Evolutionary conservation across 1,140 invertebrate genomes (phyloP).

Genomic region (Caenorhabditis inopinata): DNA sequence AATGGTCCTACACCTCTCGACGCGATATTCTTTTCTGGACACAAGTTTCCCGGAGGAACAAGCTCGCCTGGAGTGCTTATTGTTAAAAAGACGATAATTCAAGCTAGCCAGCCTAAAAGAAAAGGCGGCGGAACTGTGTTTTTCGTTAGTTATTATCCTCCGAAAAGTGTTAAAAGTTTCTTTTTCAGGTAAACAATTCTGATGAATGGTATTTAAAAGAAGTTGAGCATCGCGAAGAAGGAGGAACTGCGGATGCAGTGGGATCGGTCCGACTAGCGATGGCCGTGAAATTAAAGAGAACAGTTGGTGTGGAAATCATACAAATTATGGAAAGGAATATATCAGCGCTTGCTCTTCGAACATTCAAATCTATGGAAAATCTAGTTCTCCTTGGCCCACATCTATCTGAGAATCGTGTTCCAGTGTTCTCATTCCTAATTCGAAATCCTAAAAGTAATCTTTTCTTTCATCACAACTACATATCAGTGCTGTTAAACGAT

Average conservation of each 20-base stretch:
- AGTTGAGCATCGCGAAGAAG: constrained; percentile 77
- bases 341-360: constrained; percentile 43
- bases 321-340: constrained; percentile 73
- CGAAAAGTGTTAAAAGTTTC: constrained; percentile 31
- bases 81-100: constrained; percentile 74
- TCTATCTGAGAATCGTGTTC: constrained; percentile 73
- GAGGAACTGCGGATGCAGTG: constrained; percentile 80
- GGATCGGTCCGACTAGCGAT: constrained; percentile 82
- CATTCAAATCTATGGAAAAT: constrained; percentile 73
- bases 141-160: constrained; percentile 69
- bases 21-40: constrained; percentile 84
- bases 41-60: constrained; percentile 86
- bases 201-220: constrained; percentile 72
- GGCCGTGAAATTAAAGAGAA: constrained; percentile 82
- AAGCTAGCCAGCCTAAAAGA: constrained; percentile 69
- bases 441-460: constrained; percentile 75
- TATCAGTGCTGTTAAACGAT: constrained; percentile 83
- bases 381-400: constrained; percentile 78
- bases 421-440: constrained; percentile 84
- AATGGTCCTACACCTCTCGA: constrained; percentile 82
- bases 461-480: constrained; percentile 86
- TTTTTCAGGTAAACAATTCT: constrained; percentile 67
- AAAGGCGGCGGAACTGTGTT: constrained; percentile 74
- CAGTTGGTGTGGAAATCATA: constrained; percentile 76
- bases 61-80: constrained; percentile 78